Conservation (phyloP, 2,113 vertebrate genomes). For the Amphilophus citrinellus region DNA sequence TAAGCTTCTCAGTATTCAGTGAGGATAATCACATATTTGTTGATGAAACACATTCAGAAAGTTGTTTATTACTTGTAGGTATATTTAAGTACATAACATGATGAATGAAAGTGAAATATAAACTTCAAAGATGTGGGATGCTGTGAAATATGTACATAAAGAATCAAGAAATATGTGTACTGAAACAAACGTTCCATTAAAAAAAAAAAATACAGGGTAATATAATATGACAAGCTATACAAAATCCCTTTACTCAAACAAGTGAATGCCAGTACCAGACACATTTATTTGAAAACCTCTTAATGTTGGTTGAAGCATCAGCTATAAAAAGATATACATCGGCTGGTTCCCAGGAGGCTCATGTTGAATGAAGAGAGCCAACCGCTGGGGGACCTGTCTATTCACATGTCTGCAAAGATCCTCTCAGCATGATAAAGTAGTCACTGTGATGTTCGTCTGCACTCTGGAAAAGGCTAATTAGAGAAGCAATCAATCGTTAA, state of each 20-base stretch:
- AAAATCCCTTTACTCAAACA: constrained; percentile 8
- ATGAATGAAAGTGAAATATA: neutral
- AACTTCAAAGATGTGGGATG: neutral
- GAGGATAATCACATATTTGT: constrained; percentile 7
- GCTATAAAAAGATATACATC: constrained; percentile 18
- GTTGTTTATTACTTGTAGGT: neutral
- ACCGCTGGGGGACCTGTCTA: constrained; percentile 54
- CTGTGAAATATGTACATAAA: neutral
- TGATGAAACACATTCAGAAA: constrained; percentile 15
- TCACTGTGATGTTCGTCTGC: constrained; percentile 64
- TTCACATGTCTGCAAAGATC: constrained; percentile 64
- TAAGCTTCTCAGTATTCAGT: constrained; percentile 6
- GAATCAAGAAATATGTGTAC: neutral
- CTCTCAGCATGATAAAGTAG: constrained; percentile 69
- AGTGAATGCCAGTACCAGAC: neutral
- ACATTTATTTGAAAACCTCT: constrained; percentile 9
- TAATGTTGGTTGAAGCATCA: neutral
- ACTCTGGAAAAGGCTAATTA: constrained; percentile 75
- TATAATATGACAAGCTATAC: neutral
- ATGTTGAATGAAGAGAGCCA: constrained; percentile 41
- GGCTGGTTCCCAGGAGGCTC: constrained; percentile 2
- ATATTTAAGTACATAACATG: neutral
- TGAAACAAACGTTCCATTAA: neutral
- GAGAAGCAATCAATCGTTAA: constrained; percentile 74
- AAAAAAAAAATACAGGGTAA: neutral